Evolutionary conservation across 2,888 invertebrate genomes (phyloP).

Genomic region (Troilus luridus): DNA sequence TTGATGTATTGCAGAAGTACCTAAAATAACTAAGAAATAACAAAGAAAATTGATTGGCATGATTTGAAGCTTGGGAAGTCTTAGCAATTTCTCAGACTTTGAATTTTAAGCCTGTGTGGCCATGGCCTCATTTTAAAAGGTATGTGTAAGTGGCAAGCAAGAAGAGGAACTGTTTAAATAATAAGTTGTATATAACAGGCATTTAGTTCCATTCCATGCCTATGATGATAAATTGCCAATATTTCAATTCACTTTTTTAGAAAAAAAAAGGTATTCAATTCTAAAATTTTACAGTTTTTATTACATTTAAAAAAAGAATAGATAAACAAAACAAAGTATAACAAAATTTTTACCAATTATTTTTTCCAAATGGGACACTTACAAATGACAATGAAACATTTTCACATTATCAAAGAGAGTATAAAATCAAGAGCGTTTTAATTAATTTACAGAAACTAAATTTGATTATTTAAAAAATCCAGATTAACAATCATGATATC

Average conservation of each 20-base stretch:
- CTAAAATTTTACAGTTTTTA: not conserved
- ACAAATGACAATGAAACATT: not conserved
- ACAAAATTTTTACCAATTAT: not conserved
- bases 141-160: not conserved
- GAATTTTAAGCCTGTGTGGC: not conserved
- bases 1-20: not conserved
- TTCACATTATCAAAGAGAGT: not conserved
- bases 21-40: not conserved
- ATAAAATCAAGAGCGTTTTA: not conserved
- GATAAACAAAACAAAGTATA: not conserved
- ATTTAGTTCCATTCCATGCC: not conserved
- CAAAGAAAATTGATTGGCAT: not conserved
- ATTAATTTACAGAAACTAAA: not conserved
- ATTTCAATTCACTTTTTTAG: not conserved
- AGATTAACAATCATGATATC: not conserved
- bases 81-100: not conserved
- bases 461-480: not conserved
- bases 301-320: not conserved
- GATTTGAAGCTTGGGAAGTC: too few relatives aligned
- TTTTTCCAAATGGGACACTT: not conserved
- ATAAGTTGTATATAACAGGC: not conserved
- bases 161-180: not conserved
- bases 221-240: not conserved
- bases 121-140: not conserved
- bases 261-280: not conserved